Conservation (phyloP, 2,888 invertebrate genomes). For the Stenolophus ochropezus region DNA sequence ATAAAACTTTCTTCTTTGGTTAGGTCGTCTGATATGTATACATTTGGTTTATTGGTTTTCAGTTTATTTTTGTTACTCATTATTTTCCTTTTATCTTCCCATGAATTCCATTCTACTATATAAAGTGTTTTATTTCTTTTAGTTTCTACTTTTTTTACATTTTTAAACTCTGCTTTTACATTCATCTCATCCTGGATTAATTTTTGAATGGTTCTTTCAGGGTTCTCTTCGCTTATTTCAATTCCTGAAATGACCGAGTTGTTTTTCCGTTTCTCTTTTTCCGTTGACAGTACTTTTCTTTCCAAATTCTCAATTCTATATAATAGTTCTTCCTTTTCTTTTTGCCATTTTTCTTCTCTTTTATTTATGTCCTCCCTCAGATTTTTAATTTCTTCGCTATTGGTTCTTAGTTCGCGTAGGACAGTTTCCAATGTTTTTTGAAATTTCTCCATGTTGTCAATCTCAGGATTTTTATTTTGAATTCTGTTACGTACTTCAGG, state of each 20-base stretch:
- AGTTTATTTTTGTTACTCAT: conserved; percentile 29
- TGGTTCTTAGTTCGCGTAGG: background rate
- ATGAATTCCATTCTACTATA: background rate
- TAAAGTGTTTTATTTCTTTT: background rate
- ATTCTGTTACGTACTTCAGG: background rate
- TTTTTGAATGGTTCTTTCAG: background rate
- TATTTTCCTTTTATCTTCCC: conserved; percentile 1
- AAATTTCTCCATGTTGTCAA: background rate
- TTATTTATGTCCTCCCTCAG: background rate
- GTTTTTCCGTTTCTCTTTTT: conserved; percentile 9
- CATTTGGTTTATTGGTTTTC: background rate
- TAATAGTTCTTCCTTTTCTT: background rate
- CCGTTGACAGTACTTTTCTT: background rate
- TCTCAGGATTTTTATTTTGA: background rate
- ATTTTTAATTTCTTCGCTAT: background rate
- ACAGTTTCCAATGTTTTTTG: background rate
- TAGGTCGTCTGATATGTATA: conserved; percentile 1
- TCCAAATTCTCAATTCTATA: background rate
- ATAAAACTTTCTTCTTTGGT: background rate
- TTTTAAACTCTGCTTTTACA: background rate
- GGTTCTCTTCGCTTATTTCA: background rate
- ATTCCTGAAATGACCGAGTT: background rate
- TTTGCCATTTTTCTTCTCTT: background rate
- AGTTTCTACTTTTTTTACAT: background rate
- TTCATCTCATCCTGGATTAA: background rate